These are phyloP conservation scores for Zaprionus taronus DNA, from an alignment of 1,140 invertebrate species.

Conservation along the genomic window DNA sequence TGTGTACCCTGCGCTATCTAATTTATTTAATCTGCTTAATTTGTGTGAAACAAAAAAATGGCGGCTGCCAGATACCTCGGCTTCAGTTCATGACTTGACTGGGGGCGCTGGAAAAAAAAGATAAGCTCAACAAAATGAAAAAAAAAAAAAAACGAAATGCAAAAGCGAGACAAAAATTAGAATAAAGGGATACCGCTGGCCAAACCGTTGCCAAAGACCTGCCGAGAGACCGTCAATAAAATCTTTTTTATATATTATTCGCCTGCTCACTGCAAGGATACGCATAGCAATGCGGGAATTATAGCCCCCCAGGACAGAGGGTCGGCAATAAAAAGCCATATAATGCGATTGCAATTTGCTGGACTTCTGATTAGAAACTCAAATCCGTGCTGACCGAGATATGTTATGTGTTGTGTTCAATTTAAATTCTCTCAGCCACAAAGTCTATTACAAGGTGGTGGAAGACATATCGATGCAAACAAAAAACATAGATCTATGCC, in stretches of 20 bases:
- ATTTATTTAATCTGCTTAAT: slow-evolving; percentile 77
- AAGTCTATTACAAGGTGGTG: not conserved
- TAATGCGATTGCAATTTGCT: slow-evolving; percentile 68
- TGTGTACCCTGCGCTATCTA: slow-evolving; percentile 43
- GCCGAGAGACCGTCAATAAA: slow-evolving; percentile 65
- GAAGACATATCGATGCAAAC: not conserved
- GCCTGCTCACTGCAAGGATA: slow-evolving; percentile 62
- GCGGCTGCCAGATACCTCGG: slow-evolving; percentile 8
- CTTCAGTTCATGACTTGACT: slow-evolving; percentile 14
- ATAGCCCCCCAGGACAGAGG: slow-evolving; percentile 42
- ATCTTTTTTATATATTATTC: slow-evolving; percentile 67
- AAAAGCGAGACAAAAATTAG: slow-evolving; percentile 62
- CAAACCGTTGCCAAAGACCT: slow-evolving; percentile 11
- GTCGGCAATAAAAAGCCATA: slow-evolving; percentile 68
- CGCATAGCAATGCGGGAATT: slow-evolving; percentile 31
- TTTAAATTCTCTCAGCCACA: slow-evolving; percentile 17
- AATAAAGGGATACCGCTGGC: slow-evolving; percentile 46
- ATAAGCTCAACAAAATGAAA: slow-evolving; percentile 44
- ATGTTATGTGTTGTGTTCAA: slow-evolving; percentile 4
- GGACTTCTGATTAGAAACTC: slow-evolving; percentile 14
- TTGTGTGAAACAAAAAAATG: slow-evolving; percentile 60
- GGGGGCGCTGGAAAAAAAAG: slow-evolving; percentile 38
- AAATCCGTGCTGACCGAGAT: not conserved
- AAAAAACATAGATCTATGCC: not conserved
- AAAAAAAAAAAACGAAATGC: slow-evolving; percentile 12